Evolutionary conservation across 2,888 invertebrate genomes (phyloP), one percentile per base, ranked within the genome.

Genomic region (Pachydiplax longipennis): DNA sequence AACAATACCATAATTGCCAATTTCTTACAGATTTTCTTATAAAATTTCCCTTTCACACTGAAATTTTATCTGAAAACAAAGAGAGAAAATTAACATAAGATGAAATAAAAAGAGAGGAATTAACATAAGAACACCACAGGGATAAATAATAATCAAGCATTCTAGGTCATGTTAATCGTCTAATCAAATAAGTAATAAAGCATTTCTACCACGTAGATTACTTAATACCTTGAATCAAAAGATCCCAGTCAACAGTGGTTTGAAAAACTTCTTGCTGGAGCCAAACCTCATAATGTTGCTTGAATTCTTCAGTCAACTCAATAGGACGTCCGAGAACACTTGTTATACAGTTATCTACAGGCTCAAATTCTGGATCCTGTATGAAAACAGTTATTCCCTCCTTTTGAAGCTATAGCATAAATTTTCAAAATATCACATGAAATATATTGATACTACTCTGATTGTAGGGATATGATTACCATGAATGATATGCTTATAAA

Each of bases 241-340:
- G 91, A 82, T 91, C 91, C 91, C 91, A 91, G 58, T 91, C 95
- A 82, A 95, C 94, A 80, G 94, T 94, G 90, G 97, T 97, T 93
- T 97, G 97, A 94, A 97, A 99, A 37, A 99, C 99, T 95, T 99
- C 99, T 93, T 98, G 97, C 92, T 99, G 97, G 91, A 99, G 95
- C 99, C 99, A 99, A 31, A 97, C 94, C 93, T 98, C 97, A 94
- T 99, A 99, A 93, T 98, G 97, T 91, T 97, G 96, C 94, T 98
- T 98, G 93, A 99, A 99, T 93, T 98, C 98, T 90, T 98, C 98
- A 18, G 98, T 98, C 91, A 99, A 95, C 93, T 99, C 98, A 91
- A 97, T 94, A 91, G 96, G 95, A 90, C 95, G 94, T 91, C 98
- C 98, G 81, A 98, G 95, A 15, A 98, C 97, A 93, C 97, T 97